Base-by-base conservation (phyloP, 2,888 invertebrate species). In the Spilosoma lubricipeda region DNA sequence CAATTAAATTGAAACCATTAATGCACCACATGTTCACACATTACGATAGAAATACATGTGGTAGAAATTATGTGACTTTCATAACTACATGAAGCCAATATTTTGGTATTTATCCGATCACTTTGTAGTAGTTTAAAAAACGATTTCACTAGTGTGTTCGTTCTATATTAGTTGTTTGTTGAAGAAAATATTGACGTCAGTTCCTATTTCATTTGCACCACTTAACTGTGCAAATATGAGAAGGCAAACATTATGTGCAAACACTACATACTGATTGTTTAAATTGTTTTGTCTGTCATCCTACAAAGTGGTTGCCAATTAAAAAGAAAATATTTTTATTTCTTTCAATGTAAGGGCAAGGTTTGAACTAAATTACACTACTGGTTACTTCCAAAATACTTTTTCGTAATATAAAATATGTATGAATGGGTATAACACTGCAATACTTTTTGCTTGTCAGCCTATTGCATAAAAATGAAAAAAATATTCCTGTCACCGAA, bases 221-320 rank as follows among this genome's bases (percentile, higher is more conserved):
- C 82, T 77, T 77, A 83, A 67, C 73, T 72, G 75, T 70, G 69
- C 75, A 80, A 83, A 85, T 76, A 83, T 75, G 74, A 76, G 79
- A 76, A 42, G 80, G 77, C 76, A 84, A 83, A 80, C 71, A 71
- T 76, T 72, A 70, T 77, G 77, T 71, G 77, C 79, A 82, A 84
- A 84, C 74, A 72, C 52, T 76, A 63, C 64, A 64, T 67, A 74
- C 71, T 74, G 75, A 82, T 83, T 82, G 79, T 77, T 80, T 80
- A 77, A 71, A 76, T 82, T 77, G 68, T 76, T 78, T 78, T 83
- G 72, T 84, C 84, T 84, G 74, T 71, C 75, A 74, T 75, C 72
- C 76, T 75, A 73, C 73, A 74, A 76, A 30, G 30, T 30, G 45
- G 30, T 27, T 30, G 48, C 30, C 23, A 48, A 48, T 67, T 48